Base-by-base conservation (phyloP, 2,113 vertebrate species). In the Pseudorectes ferrugineus region DNA sequence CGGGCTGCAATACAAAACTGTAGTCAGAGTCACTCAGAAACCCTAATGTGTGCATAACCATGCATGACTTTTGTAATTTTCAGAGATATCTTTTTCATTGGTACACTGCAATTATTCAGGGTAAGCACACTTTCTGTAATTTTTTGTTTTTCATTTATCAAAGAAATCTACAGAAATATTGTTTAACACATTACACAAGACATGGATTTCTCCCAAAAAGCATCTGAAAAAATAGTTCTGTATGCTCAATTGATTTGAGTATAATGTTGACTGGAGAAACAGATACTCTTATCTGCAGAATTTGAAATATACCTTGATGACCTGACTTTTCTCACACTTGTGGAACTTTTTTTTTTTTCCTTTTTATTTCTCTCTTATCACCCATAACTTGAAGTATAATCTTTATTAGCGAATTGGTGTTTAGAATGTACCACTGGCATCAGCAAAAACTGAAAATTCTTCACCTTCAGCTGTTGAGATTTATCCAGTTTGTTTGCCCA, bases 281-380 rank as follows among this genome's bases (percentile, higher is more conserved):
- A 79, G 24, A 54, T 73, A 70, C 33, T 62, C 5, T 61, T 59
- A 63, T 65, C 36, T 75, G 42, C 43, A 75, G 35, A 52, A 89
- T 76, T 87, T 88, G 49, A 95, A 95, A 94, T 62, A 57, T 6
- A 88, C 8, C 33, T 80, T 85, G 58, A 91, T 89, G 84, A 89
- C n/a, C 23, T 79, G 46, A 52, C 8, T 49, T 79, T 95, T 82
- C 25, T 91, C 9, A 63, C 9, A 25, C 26, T 51, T 19, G 13
- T 87, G 89, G 19, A 88, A 87, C 17, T 2, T 1, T 52, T 33
- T 49, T 49, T 72, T 72, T 18, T 68, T 21, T 3, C 13, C 8
- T 61, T 26, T 97, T 95, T 92, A 89, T 96, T 89, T 96, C 36
- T 85, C 89, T 89, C 86, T 12, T 88, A 76, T 73, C 66, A 85